Evolutionary conservation across 2,888 invertebrate genomes (phyloP).

Genomic region (Phoronis australis): DNA sequence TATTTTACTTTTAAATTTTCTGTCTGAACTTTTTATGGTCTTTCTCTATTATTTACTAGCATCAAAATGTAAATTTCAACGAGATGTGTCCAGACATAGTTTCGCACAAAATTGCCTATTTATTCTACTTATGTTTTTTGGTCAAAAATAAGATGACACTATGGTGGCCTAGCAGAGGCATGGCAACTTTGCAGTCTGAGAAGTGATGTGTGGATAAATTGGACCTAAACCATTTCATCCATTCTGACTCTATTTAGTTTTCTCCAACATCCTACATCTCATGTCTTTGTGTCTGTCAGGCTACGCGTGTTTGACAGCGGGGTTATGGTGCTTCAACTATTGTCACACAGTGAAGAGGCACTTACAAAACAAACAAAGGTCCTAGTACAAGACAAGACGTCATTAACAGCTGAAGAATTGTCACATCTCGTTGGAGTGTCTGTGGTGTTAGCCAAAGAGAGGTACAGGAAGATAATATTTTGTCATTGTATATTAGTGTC

Average conservation of each 20-base stretch:
- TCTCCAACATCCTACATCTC: background rate
- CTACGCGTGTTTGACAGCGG: slow-evolving; percentile 80
- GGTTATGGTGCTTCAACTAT: slow-evolving; percentile 86
- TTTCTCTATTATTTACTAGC: too few species aligned
- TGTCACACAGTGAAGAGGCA: slow-evolving; percentile 58
- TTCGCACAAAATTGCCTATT: background rate
- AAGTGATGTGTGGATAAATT: too few species aligned
- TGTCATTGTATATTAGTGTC: background rate
- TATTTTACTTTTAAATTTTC: too few species aligned
- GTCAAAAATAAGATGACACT: too few species aligned
- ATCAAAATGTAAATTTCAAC: too few species aligned
- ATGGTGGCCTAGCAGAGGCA: too few species aligned
- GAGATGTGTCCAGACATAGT: background rate
- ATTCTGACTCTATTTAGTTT: background rate
- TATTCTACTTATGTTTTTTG: too few species aligned
- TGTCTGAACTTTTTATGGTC: too few species aligned
- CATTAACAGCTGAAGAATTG: slow-evolving; percentile 79
- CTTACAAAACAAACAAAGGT: slow-evolving; percentile 49
- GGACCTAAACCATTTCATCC: too few species aligned
- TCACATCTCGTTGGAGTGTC: slow-evolving; percentile 79
- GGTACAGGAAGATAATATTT: slow-evolving; percentile 36
- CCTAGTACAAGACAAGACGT: slow-evolving; percentile 58
- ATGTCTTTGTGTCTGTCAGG: slow-evolving; percentile 64
- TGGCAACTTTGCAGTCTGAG: background rate
- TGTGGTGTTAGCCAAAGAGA: slow-evolving; percentile 82